Percentiles rank a stretch among this genome's conserved stretches.
These are phyloP conservation scores for Calyptomena viridis DNA, from an alignment of 2,113 vertebrate genomes.

Conservation along the genomic window DNA sequence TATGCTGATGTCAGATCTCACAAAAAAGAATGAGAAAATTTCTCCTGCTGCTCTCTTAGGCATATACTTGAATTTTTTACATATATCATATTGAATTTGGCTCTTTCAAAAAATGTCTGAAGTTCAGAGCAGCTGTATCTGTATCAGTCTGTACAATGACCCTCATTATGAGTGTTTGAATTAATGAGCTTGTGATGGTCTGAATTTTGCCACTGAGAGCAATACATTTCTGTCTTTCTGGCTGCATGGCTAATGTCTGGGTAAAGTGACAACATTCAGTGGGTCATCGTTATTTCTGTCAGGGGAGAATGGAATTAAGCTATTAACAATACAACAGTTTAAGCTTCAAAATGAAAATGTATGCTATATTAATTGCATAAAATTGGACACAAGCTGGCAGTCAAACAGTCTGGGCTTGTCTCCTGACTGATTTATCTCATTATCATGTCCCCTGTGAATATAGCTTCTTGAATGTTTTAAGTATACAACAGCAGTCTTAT, in stretches of 20 bases:
- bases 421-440: conserved; percentile 58
- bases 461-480: neutral
- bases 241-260: neutral
- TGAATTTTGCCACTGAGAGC: conserved; percentile 23
- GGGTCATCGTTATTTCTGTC: conserved; percentile 4
- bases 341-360: conserved; percentile 56
- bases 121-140: conserved; percentile 64
- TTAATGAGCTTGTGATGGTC: conserved; percentile 63
- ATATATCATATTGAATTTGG: conserved; percentile 67
- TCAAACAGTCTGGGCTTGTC: conserved; percentile 49
- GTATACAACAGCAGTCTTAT: conserved; percentile 18
- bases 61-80: conserved; percentile 70
- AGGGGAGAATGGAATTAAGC: conserved; percentile 16
- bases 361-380: conserved; percentile 60
- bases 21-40: conserved; percentile 69
- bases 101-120: conserved; percentile 71
- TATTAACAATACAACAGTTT: conserved; percentile 48
- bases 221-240: neutral
- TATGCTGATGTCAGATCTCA: conserved; percentile 77
- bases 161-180: conserved; percentile 67
- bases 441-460: conserved; percentile 33
- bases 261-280: conserved; percentile 13
- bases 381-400: conserved; percentile 59
- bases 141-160: conserved; percentile 63
- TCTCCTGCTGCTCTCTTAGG: conserved; percentile 69